Base-by-base conservation (phyloP, 1,140 invertebrate genomes). In the Myzus persicae region DNA sequence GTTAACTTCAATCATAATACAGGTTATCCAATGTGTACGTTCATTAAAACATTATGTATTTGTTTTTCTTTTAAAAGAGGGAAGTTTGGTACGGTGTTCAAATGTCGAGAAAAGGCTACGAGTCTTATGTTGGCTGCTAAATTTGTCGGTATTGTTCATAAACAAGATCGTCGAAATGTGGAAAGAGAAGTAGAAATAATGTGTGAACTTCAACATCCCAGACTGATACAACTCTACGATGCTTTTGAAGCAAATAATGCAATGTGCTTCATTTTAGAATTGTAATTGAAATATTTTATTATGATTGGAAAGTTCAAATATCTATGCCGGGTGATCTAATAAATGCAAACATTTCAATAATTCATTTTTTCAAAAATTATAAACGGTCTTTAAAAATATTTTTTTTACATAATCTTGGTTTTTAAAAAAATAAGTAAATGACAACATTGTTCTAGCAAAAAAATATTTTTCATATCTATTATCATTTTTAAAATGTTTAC, bases 21-120 rank as follows among this genome's bases (percentile, higher is more conserved):
- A n/a, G n/a, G 9, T 44, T 44, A 44, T 9, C 51, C 26, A 67
- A 67, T 76, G 4, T 76, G 4, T 51, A 51, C 59, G n/a, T 76
- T n/a, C 5, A 67, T 67, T 76, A 76, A 67, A 76, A 76, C 31
- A 67, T n/a, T 67, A n/a, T 54, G 20, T 51, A 88, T 59, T 67
- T 90, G 26, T 90, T 67, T 67, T 85, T 94, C 94, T 95, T 95
- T 95, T n/a, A n/a, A 40, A 95, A 99, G 99, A 94, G 99, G 99
- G 5, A 99, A 99, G 97, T 99, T 99, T 95, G 99, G 99, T 38
- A 99, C 98, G 42, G 99, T 99, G 14, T 99, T 99, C 95, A 96
- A 97, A 95, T 99, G 99, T 95, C 96, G 96, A 93, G 98, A 99
- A 95, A 98, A 97, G 95, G 95, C 95, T 26, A 98, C 97, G 0